These are phyloP conservation scores for Sturnus vulgaris DNA, from an alignment of 2,113 vertebrate species.

Conservation along the genomic window DNA sequence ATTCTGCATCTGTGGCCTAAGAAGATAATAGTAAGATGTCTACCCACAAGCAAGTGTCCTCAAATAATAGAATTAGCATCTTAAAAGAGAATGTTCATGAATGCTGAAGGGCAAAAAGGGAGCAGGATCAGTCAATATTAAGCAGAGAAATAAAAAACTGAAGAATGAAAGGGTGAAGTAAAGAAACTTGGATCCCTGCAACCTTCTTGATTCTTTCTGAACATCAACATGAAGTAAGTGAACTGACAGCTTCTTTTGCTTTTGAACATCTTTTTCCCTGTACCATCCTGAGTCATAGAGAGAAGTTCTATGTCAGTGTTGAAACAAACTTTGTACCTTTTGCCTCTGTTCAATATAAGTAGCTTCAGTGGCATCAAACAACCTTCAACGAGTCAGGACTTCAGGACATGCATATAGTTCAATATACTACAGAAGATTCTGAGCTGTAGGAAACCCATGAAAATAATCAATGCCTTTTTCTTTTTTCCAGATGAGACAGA, in stretches of 20 bases:
- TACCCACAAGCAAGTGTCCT: neutral
- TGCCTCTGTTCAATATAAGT: neutral
- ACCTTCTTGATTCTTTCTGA: neutral
- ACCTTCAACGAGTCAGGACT: neutral
- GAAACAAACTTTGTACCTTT: neutral
- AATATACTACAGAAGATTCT: neutral
- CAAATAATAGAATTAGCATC: neutral
- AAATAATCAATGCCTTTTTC: neutral
- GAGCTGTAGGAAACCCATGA: neutral
- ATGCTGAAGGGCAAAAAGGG: neutral
- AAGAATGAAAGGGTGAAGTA: neutral
- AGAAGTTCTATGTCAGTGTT: neutral
- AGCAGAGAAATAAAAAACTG: neutral
- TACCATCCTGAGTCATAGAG: neutral
- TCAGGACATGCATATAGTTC: neutral
- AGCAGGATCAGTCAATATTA: neutral
- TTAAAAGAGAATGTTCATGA: neutral
- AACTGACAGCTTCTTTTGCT: neutral
- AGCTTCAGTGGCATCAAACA: neutral
- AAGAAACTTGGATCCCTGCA: neutral
- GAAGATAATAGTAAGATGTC: neutral
- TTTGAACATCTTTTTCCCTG: neutral
- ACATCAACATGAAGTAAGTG: neutral
- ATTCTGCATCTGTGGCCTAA: neutral
- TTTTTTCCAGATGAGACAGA: neutral